Percentiles rank a stretch among this genome's conserved stretches.
phyloP scores from a whole-genome alignment of 1,140 invertebrate species.

The Maconellicoccus hirsutus region DNA sequence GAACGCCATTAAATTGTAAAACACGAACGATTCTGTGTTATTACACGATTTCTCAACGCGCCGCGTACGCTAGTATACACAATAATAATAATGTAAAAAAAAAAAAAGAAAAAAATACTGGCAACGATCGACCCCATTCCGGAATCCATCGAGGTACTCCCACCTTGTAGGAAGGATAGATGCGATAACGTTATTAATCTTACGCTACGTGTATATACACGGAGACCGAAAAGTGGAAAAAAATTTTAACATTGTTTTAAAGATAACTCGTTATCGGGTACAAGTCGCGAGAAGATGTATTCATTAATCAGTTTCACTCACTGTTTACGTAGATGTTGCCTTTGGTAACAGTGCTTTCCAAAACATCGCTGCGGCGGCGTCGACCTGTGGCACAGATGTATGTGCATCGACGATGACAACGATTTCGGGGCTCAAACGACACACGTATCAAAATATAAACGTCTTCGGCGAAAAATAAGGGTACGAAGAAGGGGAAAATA shows the following conservation, averaged over 20 bases:
- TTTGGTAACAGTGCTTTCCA: slow-evolving; percentile 11
- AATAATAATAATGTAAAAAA: too few relatives aligned
- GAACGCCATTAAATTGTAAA: not conserved
- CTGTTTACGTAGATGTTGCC: not conserved
- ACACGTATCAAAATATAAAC: too few relatives aligned
- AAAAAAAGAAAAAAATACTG: too few relatives aligned
- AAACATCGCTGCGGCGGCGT: too few relatives aligned
- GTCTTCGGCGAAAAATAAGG: too few relatives aligned
- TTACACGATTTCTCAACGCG: not conserved
- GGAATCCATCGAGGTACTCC: not conserved
- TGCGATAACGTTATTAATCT: not conserved
- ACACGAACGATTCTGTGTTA: slow-evolving; percentile 1
- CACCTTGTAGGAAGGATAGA: not conserved
- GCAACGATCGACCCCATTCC: not conserved
- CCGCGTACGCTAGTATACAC: too few relatives aligned
- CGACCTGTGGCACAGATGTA: too few relatives aligned
- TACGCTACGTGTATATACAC: too few relatives aligned
- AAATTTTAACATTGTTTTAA: not conserved
- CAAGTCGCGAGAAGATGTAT: not conserved
- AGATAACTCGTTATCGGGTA: slow-evolving; percentile 20
- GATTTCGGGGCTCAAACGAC: too few relatives aligned
- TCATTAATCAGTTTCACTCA: slow-evolving; percentile 18
- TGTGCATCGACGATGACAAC: too few relatives aligned
- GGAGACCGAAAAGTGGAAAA: not conserved
- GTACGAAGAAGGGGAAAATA: too few relatives aligned